Conservation (phyloP, 2,888 invertebrate genomes). For the Hermaeophaga mercurialis region DNA sequence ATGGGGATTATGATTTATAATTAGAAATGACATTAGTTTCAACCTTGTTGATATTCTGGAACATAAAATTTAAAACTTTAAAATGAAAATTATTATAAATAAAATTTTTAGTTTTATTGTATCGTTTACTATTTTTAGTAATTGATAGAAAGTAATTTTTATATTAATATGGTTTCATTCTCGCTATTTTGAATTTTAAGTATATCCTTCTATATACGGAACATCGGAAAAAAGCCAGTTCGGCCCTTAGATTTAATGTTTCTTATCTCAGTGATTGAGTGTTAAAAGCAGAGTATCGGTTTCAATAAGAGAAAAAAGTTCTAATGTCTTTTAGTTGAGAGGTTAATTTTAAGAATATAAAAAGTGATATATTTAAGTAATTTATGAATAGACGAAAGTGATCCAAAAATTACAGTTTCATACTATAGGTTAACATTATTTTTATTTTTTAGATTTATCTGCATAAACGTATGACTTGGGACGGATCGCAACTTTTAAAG, state of each 20-base stretch:
- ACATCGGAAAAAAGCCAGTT: neutral
- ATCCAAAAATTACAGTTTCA: neutral
- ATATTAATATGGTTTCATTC: no score
- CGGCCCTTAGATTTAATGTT: neutral
- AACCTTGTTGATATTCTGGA: no score
- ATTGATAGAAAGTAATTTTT: no score
- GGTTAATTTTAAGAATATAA: constrained; percentile 15
- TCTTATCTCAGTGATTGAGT: constrained; percentile 6
- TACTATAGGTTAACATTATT: constrained; percentile 20
- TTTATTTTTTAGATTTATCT: constrained; percentile 74
- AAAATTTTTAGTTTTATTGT: no score
- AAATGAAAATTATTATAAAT: no score
- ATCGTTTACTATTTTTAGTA: no score
- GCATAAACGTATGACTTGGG: constrained; percentile 83
- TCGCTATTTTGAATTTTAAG: no score
- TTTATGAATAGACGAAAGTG: neutral
- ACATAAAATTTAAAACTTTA: no score
- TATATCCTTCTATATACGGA: no score
- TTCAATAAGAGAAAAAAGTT: neutral
- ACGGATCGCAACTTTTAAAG: constrained; percentile 77
- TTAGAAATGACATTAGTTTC: no score
- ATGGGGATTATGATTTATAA: no score
- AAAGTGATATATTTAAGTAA: constrained; percentile 4
- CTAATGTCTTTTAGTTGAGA: neutral
- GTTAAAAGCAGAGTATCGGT: constrained; percentile 1